These are phyloP conservation scores for Hypercompe scribonia DNA, from an alignment of 2,888 invertebrate genomes.

Conservation along the genomic window DNA sequence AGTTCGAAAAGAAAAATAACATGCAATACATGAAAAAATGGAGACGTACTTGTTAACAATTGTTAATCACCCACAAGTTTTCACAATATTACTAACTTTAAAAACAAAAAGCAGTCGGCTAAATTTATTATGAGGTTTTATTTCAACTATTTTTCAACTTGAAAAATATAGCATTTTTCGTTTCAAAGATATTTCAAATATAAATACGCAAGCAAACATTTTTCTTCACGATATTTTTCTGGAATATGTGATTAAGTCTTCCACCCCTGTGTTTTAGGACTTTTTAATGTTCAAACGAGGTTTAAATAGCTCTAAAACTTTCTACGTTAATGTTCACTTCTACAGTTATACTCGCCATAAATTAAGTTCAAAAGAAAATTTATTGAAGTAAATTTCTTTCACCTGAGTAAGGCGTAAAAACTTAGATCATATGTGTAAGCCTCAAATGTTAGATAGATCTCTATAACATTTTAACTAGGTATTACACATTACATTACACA, in stretches of 20 bases:
- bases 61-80: too few relatives aligned
- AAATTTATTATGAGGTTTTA: too few relatives aligned
- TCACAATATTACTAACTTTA: too few relatives aligned
- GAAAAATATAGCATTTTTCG: not conserved
- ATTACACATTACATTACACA: too few relatives aligned
- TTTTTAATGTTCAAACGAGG: not conserved
- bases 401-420: not conserved
- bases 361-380: not conserved
- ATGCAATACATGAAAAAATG: too few relatives aligned
- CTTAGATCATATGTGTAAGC: not conserved
- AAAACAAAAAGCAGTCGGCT: too few relatives aligned
- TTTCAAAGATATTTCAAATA: not conserved
- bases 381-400: not conserved
- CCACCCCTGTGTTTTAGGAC: not conserved
- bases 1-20: too few relatives aligned
- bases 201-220: not conserved
- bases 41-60: too few relatives aligned
- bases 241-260: constrained; percentile 2
- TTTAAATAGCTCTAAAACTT: constrained; percentile 7
- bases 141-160: not conserved
- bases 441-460: not conserved
- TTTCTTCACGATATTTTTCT: constrained; percentile 3
- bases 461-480: too few relatives aligned
- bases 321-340: not conserved
- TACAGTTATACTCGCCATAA: not conserved